Conservation (phyloP, 2,797 vertebrate genomes). For the Cynodonichthys magdalenae region DNA sequence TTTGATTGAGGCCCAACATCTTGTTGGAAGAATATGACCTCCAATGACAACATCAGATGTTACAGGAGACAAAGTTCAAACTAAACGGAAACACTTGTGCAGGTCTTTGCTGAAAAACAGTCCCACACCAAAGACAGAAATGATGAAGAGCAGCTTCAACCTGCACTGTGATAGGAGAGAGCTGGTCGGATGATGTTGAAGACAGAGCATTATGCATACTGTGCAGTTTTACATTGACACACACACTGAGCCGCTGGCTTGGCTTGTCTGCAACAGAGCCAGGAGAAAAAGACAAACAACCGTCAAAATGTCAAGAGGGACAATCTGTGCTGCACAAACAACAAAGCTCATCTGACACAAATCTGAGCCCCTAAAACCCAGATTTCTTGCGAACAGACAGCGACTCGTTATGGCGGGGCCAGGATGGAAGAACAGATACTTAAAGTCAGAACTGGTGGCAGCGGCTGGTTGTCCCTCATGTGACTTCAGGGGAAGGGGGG, state of each 20-base stretch:
- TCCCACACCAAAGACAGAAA: constrained; percentile 10
- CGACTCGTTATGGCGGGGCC: constrained; percentile 46
- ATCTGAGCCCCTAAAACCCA: constrained; percentile 56
- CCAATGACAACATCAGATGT: constrained; percentile 37
- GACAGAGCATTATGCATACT: constrained; percentile 31
- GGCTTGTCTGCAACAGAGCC: constrained; percentile 62
- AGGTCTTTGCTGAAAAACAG: constrained; percentile 22
- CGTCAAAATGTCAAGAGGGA: constrained; percentile 59
- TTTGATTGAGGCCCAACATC: no score
- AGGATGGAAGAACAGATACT: constrained; percentile 57
- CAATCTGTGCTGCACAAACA: constrained; percentile 50
- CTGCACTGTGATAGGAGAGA: constrained; percentile 1
- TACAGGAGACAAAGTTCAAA: constrained; percentile 44
- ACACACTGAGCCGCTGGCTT: constrained; percentile 33
- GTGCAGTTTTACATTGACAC: constrained; percentile 21
- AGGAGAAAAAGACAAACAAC: constrained; percentile 13
- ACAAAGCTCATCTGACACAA: constrained; percentile 58
- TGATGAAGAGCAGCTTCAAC: neutral
- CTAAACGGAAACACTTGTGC: constrained; percentile 34
- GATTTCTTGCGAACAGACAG: constrained; percentile 57
- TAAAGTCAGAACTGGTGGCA: constrained; percentile 57
- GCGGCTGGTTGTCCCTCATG: constrained; percentile 67
- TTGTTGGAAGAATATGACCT: constrained; percentile 12
- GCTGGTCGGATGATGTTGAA: constrained; percentile 14
- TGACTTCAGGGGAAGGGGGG: constrained; percentile 57